Base-by-base conservation (phyloP, 2,797 vertebrate species). In the Brachyalestes nurse region DNA sequence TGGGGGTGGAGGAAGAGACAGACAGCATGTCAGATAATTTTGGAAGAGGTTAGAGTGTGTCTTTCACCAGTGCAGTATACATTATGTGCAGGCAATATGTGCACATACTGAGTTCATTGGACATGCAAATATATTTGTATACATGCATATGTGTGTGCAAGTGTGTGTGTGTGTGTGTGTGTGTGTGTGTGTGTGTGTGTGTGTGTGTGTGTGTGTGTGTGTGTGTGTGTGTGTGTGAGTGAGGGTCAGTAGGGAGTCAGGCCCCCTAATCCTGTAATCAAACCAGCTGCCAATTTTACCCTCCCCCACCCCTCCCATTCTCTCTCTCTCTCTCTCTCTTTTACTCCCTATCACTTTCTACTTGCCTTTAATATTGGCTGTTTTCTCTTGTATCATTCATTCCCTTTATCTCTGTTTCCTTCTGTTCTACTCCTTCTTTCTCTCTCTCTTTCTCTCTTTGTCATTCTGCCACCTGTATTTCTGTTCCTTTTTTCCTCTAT, bases 241-340 rank as follows among this genome's bases (percentile, higher is more conserved):
- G 74, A 72, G 90, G 91, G 91, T 94, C 92, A 93, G 86, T 73
- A 77, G 91, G 90, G 91, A 93, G 91, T 88, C 89, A 91, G 89
- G 77, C 88, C 81, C 92, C 88, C 89, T 94, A 94, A 94, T 94
- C 92, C 89, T 61, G 89, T 93, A 94, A 94, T 94, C 91, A 93
- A 94, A 93, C 93, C 93, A 95, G 93, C 93, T 95, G 93, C 92
- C 91, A 83, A 88, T 84, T 82, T 25, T 61, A 86, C 84, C 90
- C 86, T 91, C 88, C 91, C 91, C 91, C 91, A 89, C 79, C 75
- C 49, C 76, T 72, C 79, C 51, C 72, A 25, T 61, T 62, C 70
- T 83, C 57, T 82, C 55, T 70, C 61, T 73, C 72, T 14, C 23
- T 60, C 65, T 62, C 38, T 72, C 71, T 75, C 55, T 45, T 69